Base-by-base conservation (phyloP, 2,888 invertebrate species). In the Ochropacha duplaris region DNA sequence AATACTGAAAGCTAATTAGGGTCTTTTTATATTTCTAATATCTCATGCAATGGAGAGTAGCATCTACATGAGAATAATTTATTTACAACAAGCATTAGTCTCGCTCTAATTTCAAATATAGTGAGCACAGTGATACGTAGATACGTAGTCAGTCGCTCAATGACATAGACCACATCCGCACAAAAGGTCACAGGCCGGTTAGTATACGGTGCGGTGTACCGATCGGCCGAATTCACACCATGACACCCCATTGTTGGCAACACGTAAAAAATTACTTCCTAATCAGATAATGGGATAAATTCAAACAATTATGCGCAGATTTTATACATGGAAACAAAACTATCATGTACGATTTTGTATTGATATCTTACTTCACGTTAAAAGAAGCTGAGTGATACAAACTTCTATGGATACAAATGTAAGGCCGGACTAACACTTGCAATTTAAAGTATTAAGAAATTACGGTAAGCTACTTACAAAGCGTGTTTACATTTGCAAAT, bases 191-290 rank as follows among this genome's bases (percentile, higher is more conserved):
- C 69, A 72, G 69, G 59, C 72, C 62, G 71, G 24, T 61, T 64
- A 4, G 24, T 28, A n/a, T 5, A 19, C 44, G 39, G 14, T 36
- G 36, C 26, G 36, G 19, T 19, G 28, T 28, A 28, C 28, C 44
- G 55, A 54, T 19, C 64, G 55, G 51, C 55, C 57, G 54, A 57
- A 70, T 71, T 77, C 76, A 76, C 74, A 69, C 71, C 71, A 72
- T 76, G 66, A 62, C 72, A 72, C 58, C 56, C 65, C 75, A 78
- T 84, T 83, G 81, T 85, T 79, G 72, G 56, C 58, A 58, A 50
- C 65, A 68, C 65, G 72, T 78, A 72, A 83, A 82, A 84, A 81
- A 87, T 81, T 64, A 82, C 88, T 88, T 90, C 90, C 90, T 87
- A 86, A 87, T 88, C 86, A 76, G 85, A 89, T 87, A 84, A 83